Evolutionary conservation across 1,140 invertebrate species (phyloP), one percentile per base, ranked within the genome.

Genomic region (Pomacea maculata): DNA sequence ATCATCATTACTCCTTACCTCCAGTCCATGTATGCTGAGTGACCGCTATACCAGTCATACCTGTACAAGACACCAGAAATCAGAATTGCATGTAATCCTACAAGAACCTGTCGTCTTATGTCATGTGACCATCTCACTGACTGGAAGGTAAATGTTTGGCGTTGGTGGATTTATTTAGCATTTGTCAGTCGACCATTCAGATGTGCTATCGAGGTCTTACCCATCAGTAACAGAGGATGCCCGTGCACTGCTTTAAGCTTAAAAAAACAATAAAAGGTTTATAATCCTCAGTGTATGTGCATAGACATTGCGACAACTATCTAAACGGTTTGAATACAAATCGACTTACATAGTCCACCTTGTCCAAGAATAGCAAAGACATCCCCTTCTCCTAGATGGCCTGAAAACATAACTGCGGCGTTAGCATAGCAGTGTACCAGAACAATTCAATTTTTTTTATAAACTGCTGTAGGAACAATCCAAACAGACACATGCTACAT

Each of bases 361-460:
- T 88, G 87, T 21, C 83, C 87, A 52, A 87, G 76, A 55, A 88
- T 87, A 21, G 86, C 85, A 80, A 88, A 85, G 14, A 88, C 87
- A 84, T 88, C 87, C 81, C 87, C 87, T 63, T 81, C 78, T n/a
- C 65, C 85, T 25, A 84, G 80, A 4, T 68, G n/a, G 25, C 77
- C 83, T 85, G 80, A 11, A 75, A 74, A 63, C 15, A 29, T 8
- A n/a, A 14, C 19, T 78, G 4, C 68, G 11, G n/a, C 63, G n/a
- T 67, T 52, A 52, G 6, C 34, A 34, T 21, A 21, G 12, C 1
- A 15, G 45, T 68, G 57, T 7, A 25, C 10, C 11, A 15, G 34
- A 45, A 45, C 2, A 45, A 45, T 4, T 45, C 34, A 45, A n/a
- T n/a, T 45, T 45, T 45, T 5, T 45, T 45, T 5, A 45, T 5